Base-by-base conservation (phyloP, 2,797 vertebrate species). In the Toxotes lorentzi region DNA sequence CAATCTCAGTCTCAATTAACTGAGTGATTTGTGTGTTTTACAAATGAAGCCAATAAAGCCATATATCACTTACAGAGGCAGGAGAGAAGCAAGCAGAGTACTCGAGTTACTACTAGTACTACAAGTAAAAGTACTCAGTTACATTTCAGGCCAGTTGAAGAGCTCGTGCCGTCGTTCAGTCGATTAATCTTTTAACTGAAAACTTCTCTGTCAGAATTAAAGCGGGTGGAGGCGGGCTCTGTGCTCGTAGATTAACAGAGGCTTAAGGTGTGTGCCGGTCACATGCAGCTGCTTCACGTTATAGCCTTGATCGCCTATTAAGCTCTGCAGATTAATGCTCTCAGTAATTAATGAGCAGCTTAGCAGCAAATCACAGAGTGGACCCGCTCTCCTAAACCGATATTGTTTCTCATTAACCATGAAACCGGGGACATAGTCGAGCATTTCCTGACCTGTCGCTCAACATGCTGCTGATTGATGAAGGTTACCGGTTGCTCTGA, bases 301-400 rank as follows among this genome's bases (percentile, higher is more conserved):
- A 27, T 66, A 34, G 70, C 78, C 85, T 74, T 68, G 83, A 89
- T 86, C 82, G 58, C 70, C 73, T 56, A 87, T 89, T 86, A 89
- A 87, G 70, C 84, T 75, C 80, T 2, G 50, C 76, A 90, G 88
- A 93, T 93, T 90, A 90, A 86, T 86, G 82, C 78, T 81, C 74
- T 81, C 64, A 67, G 88, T 87, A 89, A 94, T 93, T 91, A 92
- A 93, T 83, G 89, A 90, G 84, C 82, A 73, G 85, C 81, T 93
- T 88, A 90, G 79, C 76, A 67, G 78, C 69, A 78, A 85, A 87
- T 84, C 85, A 81, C 77, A 56, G 85, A 70, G 75, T 63, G 74
- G 85, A 88, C 87, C 21, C 19, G 35, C 81, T 75, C 75, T 58
- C 68, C 62, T 81, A 69, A 78, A 86, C 76, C 83, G 4, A 62